Percentiles rank a stretch among this genome's conserved stretches.
Evolutionary conservation across 2,888 invertebrate species (phyloP).

Genomic region (Acanthopleura granulata): DNA sequence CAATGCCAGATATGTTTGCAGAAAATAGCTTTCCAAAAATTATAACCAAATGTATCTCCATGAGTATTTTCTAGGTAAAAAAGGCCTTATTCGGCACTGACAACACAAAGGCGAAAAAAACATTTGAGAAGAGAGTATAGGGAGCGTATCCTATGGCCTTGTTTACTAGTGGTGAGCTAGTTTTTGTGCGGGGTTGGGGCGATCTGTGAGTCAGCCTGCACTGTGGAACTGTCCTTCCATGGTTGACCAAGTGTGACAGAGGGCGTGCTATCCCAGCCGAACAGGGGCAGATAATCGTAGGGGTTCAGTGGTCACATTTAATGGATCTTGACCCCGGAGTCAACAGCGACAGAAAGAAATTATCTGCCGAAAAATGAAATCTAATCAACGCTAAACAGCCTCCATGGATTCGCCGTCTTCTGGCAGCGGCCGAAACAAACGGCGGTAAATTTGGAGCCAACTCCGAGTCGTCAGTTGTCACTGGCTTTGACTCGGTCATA

Average conservation of each 20-base stretch:
- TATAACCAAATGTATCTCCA: no score
- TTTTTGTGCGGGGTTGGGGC: no score
- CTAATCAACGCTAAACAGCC: constrained; percentile 9
- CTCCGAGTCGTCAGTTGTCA: background rate
- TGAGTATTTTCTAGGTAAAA: no score
- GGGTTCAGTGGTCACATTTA: constrained; percentile 7
- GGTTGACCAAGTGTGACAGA: background rate
- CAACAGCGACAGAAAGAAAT: constrained; percentile 4
- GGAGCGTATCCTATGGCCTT: no score
- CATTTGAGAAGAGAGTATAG: no score
- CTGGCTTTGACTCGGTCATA: background rate
- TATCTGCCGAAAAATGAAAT: constrained; percentile 10
- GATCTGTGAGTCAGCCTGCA: constrained; percentile 7
- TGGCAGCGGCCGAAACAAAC: background rate
- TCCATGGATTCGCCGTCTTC: background rate
- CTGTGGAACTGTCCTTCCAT: background rate
- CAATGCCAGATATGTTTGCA: no score
- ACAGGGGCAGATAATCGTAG: background rate
- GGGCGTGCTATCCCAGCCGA: background rate
- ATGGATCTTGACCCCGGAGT: background rate
- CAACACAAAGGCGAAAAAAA: no score
- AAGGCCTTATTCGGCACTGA: no score
- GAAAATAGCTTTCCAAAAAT: no score
- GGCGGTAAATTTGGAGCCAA: background rate
- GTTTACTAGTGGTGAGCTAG: no score